Base-by-base conservation (phyloP, 2,888 invertebrate genomes). In the Hypomecis punctinalis region DNA sequence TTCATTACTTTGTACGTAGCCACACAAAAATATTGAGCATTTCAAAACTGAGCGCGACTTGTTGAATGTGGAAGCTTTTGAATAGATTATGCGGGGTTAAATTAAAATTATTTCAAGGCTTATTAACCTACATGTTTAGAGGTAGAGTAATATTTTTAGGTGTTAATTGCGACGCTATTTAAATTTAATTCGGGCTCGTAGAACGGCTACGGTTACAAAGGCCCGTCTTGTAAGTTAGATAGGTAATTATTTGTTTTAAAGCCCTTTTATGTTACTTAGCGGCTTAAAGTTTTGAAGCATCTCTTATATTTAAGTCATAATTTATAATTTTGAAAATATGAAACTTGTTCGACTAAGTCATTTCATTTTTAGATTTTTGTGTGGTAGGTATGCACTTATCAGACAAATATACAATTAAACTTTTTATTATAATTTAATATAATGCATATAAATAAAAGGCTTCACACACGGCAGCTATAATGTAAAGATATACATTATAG, bases 1-100 rank as follows among this genome's bases (percentile, higher is more conserved):
- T 89, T 86, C 88, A 89, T 89, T 89, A 90, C 87, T 86, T 83
- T 83, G 81, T 82, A 82, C 75, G 80, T 75, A 57, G 74, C 77
- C 80, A 80, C 79, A 82, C 82, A 53, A 65, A 61, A 80, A 82
- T 86, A 85, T 86, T 82, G 83, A 82, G 79, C 81, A 79, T 82
- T 85, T 81, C 74, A 74, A 81, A 83, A 81, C 81, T 74, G 77
- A 78, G 70, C 66, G 76, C 84, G 77, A 90, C 90, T 90, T 89
- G 89, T 90, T 91, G 90, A 89, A 83, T 80, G 86, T 81, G 76
- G 71, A 72, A 78, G 81, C 82, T 82, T 83, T 80, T 88, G 84
- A 87, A 84, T 87, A 82, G 84, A 85, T 85, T 82, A 86, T 80
- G 80, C 74, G 71, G 73, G 76, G 77, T 81, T 85, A 88, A n/a